Conservation (phyloP, 2,113 vertebrate species). For the Boleophthalmus pectinirostris region DNA sequence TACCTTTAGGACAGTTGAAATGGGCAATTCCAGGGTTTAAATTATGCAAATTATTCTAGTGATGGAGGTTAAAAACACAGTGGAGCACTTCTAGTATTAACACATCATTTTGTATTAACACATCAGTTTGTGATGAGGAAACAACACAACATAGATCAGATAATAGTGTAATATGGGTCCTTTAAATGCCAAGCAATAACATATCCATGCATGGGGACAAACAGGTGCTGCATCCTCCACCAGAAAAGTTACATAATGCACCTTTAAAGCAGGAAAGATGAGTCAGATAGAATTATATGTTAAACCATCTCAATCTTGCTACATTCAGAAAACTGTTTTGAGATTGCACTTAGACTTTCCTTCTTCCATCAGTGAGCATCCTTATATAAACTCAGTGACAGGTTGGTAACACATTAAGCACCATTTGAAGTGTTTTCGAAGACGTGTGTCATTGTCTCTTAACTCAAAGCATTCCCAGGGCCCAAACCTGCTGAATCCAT, state of each 20-base stretch:
- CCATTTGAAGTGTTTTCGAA: slow-evolving; percentile 7
- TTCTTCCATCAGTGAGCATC: slow-evolving; percentile 10
- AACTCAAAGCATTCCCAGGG: slow-evolving; percentile 40
- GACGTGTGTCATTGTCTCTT: slow-evolving; percentile 15
- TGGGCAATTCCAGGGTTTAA: no score
- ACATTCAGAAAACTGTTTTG: background rate
- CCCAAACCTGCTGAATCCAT: slow-evolving; percentile 51
- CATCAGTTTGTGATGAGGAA: no score
- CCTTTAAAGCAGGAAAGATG: background rate
- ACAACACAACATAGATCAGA: no score
- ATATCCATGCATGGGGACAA: no score
- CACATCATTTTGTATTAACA: no score
- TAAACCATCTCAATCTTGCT: background rate
- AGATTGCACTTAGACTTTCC: background rate
- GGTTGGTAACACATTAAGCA: slow-evolving; percentile 21
- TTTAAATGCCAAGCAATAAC: no score
- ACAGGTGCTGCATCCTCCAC: no score
- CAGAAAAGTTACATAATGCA: background rate
- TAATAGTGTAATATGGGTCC: no score
- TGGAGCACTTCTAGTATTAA: no score
- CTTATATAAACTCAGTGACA: slow-evolving; percentile 33
- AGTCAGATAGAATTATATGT: background rate
- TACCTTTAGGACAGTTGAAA: no score
- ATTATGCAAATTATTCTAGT: no score
- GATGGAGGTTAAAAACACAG: no score